These are phyloP conservation scores for Chaetodon trifasciatus DNA, from an alignment of 2,797 vertebrate species.

Conservation along the genomic window DNA sequence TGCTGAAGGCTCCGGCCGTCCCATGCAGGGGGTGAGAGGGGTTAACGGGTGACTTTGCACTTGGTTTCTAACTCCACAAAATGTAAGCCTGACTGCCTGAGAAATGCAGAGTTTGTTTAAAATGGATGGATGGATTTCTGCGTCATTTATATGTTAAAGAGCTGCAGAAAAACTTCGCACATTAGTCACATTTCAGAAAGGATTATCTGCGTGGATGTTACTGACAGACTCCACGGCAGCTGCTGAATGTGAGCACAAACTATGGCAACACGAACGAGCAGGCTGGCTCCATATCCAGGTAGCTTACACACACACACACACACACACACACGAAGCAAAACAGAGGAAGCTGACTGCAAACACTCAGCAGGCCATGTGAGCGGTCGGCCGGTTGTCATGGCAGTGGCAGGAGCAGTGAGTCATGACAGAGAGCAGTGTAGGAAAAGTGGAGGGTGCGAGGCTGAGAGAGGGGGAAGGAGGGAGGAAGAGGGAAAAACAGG, in stretches of 20 bases:
- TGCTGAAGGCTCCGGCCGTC: no score
- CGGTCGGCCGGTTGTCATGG: constrained; percentile 78
- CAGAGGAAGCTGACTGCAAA: constrained; percentile 76
- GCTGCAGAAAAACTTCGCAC: neutral
- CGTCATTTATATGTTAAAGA: neutral
- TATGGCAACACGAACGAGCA: constrained; percentile 67
- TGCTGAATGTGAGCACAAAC: constrained; percentile 59
- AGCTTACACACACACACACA: constrained; percentile 40
- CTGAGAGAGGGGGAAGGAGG: constrained; percentile 25
- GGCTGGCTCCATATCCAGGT: constrained; percentile 53
- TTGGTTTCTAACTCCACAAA: neutral
- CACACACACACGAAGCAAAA: constrained; percentile 40
- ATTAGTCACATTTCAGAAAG: constrained; percentile 11
- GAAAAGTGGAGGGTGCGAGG: constrained; percentile 75
- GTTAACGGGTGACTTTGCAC: neutral
- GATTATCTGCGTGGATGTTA: constrained; percentile 18
- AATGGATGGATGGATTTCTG: neutral
- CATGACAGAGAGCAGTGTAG: constrained; percentile 77
- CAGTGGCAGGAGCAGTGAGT: constrained; percentile 80
- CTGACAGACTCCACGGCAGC: constrained; percentile 42
- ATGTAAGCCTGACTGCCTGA: neutral
- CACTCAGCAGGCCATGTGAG: constrained; percentile 76
- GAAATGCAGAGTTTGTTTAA: constrained; percentile 8
- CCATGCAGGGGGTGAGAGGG: no score
- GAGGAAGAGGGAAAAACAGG: constrained; percentile 35